Conservation (phyloP, 1,140 invertebrate genomes). For the Lepidurus couesii region DNA sequence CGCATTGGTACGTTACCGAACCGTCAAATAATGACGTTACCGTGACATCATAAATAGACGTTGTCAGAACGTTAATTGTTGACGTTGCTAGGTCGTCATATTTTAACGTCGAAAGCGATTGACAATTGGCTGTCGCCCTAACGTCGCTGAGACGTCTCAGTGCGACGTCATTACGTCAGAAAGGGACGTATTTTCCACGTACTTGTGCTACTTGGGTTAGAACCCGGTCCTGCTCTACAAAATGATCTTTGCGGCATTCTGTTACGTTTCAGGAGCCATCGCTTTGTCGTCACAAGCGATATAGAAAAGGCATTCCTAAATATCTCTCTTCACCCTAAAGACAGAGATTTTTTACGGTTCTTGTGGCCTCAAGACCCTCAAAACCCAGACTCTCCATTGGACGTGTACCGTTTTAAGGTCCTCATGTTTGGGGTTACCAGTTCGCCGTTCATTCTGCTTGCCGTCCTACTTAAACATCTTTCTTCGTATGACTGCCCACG, state of each 20-base stretch:
- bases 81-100: no score
- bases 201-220: no score
- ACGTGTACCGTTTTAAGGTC: slow-evolving; percentile 9
- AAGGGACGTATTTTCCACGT: not conserved
- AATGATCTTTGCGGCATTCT: slow-evolving; percentile 37
- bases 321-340: not conserved
- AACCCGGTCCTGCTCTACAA: slow-evolving; percentile 31
- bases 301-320: slow-evolving; percentile 39
- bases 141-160: no score
- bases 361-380: not conserved
- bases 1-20: no score
- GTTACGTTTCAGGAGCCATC: slow-evolving; percentile 37
- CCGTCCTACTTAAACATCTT: not conserved
- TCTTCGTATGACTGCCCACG: no score
- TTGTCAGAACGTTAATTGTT: no score
- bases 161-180: no score
- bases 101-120: no score
- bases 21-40: no score
- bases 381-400: not conserved
- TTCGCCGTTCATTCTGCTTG: not conserved
- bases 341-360: slow-evolving; percentile 28
- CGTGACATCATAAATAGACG: no score
- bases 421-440: slow-evolving; percentile 13
- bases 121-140: no score
- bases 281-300: slow-evolving; percentile 42